Evolutionary conservation across 2,113 vertebrate genomes (phyloP).

Genomic region (Salminus brasiliensis): DNA sequence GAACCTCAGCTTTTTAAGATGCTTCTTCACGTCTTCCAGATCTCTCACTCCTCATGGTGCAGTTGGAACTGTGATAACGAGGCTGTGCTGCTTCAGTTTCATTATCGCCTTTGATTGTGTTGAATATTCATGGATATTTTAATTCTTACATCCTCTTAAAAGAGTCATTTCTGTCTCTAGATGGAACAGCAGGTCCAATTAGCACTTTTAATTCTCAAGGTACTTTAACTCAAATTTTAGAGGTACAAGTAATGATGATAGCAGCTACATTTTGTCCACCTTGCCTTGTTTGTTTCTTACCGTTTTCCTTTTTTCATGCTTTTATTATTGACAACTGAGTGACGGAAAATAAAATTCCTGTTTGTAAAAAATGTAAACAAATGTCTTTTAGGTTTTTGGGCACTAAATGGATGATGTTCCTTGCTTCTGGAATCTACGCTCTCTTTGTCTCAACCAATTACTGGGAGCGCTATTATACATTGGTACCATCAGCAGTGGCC

Average conservation of each 20-base stretch:
- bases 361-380: no score
- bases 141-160: not conserved
- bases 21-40: not conserved
- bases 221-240: not conserved
- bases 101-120: not conserved
- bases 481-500: conserved; percentile 91
- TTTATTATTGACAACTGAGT: not conserved
- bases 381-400: conserved; percentile 85
- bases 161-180: not conserved
- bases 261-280: not conserved
- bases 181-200: not conserved
- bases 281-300: not conserved
- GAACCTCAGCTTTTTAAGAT: not conserved
- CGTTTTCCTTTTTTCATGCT: not conserved
- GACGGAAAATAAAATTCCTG: not conserved
- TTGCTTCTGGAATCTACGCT: conserved; percentile 90
- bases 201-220: not conserved
- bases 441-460: conserved; percentile 98
- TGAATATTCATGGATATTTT: conserved; percentile 13
- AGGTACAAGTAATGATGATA: not conserved
- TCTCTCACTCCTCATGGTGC: conserved; percentile 8
- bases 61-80: conserved; percentile 12
- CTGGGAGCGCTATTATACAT: conserved; percentile 98
- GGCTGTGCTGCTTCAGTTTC: not conserved
- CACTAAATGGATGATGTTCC: conserved; percentile 98